phyloP scores from a whole-genome alignment of 2,797 vertebrate genomes.

The Melanotaenia boesemani region DNA sequence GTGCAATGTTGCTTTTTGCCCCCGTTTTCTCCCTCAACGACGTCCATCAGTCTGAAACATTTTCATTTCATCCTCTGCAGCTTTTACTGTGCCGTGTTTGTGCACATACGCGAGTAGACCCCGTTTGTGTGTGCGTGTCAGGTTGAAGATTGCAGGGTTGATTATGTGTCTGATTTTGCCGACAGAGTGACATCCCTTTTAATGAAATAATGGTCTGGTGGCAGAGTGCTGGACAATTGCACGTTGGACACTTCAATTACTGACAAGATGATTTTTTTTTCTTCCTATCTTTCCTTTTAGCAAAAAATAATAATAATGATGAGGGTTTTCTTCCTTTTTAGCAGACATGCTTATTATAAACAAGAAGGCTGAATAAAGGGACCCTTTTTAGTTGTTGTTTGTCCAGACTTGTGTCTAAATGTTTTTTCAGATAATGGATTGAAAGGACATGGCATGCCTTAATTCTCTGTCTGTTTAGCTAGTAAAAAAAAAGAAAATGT shows the following conservation, averaged over 20 bases:
- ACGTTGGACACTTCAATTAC: slow-evolving; percentile 83
- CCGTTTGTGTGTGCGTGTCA: slow-evolving; percentile 24
- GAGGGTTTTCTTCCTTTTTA: slow-evolving; percentile 61
- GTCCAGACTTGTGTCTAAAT: slow-evolving; percentile 62
- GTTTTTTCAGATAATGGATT: slow-evolving; percentile 72
- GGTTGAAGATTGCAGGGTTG: slow-evolving; percentile 63
- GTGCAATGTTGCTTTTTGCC: slow-evolving; percentile 5
- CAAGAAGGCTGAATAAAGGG: slow-evolving; percentile 74
- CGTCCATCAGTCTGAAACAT: slow-evolving; percentile 39
- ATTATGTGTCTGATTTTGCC: slow-evolving; percentile 78
- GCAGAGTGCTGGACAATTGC: slow-evolving; percentile 76
- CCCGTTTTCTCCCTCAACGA: slow-evolving; percentile 45
- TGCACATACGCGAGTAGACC: slow-evolving; percentile 28
- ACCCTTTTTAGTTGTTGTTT: slow-evolving; percentile 48
- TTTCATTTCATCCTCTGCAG: slow-evolving; percentile 50
- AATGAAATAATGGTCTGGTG: slow-evolving; percentile 83
- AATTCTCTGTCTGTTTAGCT: slow-evolving; percentile 65
- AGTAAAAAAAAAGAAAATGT: slow-evolving; percentile 43
- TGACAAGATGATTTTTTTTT: slow-evolving; percentile 64
- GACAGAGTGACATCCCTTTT: slow-evolving; percentile 78
- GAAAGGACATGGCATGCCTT: slow-evolving; percentile 60
- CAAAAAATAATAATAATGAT: slow-evolving; percentile 22
- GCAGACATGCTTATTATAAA: slow-evolving; percentile 57
- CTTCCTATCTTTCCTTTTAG: slow-evolving; percentile 47
- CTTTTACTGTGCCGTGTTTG: slow-evolving; percentile 42